phyloP scores from a whole-genome alignment of 1,140 invertebrate species.

The Conus ventricosus region DNA sequence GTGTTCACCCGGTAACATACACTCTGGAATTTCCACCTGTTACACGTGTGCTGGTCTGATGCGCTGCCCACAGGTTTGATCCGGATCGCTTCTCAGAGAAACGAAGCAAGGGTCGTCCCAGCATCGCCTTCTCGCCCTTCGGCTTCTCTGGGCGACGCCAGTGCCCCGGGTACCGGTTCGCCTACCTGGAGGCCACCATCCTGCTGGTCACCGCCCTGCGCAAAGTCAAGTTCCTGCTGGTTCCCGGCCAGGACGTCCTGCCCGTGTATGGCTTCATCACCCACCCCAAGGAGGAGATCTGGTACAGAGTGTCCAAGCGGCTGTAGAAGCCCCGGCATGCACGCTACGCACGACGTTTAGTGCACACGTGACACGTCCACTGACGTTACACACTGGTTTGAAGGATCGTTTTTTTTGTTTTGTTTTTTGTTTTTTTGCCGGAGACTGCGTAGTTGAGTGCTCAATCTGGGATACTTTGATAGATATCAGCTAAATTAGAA shows the following conservation, averaged over 20 bases:
- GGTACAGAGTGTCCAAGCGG: conserved; percentile 61
- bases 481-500: too few species aligned
- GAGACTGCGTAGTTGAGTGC: too few species aligned
- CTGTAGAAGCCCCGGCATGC: background rate
- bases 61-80: conserved; percentile 64
- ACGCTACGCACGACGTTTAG: too few species aligned
- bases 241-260: conserved; percentile 62
- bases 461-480: too few species aligned
- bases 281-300: conserved; percentile 69
- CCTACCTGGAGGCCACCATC: conserved; percentile 55
- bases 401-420: too few species aligned
- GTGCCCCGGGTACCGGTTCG: conserved; percentile 67
- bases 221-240: conserved; percentile 62
- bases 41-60: too few species aligned
- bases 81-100: conserved; percentile 68
- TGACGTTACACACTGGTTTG: too few species aligned
- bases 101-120: conserved; percentile 50
- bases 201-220: conserved; percentile 54
- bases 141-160: conserved; percentile 71
- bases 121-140: conserved; percentile 66
- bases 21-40: too few species aligned
- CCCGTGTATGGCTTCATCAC: conserved; percentile 66
- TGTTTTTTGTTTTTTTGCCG: too few species aligned
- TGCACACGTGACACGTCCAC: too few species aligned
- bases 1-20: too few species aligned